Evolutionary conservation across 2,888 invertebrate genomes (phyloP).

Genomic region (Pristionchus mayeri): DNA sequence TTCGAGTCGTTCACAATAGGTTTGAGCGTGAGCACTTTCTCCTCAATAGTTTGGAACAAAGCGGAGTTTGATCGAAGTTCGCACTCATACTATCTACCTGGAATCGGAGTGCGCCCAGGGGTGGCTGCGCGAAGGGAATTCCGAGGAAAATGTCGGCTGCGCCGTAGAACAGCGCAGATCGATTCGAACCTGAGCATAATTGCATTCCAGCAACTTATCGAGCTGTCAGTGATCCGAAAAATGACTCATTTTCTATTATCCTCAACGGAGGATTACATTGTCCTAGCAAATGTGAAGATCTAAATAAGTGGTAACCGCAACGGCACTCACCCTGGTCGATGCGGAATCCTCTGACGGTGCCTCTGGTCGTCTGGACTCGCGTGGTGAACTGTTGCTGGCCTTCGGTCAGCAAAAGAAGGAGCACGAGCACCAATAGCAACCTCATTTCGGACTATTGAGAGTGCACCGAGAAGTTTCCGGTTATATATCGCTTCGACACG

Average conservation of each 20-base stretch:
- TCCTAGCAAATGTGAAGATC: too few relatives aligned
- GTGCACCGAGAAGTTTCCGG: background rate
- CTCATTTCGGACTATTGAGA: background rate
- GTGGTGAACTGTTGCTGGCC: slow-evolving; percentile 6
- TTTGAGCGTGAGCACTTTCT: too few relatives aligned
- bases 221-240: too few relatives aligned
- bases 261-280: too few relatives aligned
- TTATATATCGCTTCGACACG: background rate
- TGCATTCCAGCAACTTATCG: too few relatives aligned
- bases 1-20: too few relatives aligned
- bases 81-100: too few relatives aligned
- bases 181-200: background rate
- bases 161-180: background rate
- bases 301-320: too few relatives aligned
- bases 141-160: background rate
- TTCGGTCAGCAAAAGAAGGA: background rate
- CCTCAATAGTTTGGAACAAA: too few relatives aligned
- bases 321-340: background rate
- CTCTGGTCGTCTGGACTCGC: background rate
- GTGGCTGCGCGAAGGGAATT: slow-evolving; percentile 5
- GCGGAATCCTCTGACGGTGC: background rate
- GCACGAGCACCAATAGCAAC: background rate
- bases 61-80: too few relatives aligned
- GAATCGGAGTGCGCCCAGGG: background rate
- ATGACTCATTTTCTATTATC: too few relatives aligned